Conservation (phyloP, 2,797 vertebrate genomes). For the Australoheros facetus region DNA sequence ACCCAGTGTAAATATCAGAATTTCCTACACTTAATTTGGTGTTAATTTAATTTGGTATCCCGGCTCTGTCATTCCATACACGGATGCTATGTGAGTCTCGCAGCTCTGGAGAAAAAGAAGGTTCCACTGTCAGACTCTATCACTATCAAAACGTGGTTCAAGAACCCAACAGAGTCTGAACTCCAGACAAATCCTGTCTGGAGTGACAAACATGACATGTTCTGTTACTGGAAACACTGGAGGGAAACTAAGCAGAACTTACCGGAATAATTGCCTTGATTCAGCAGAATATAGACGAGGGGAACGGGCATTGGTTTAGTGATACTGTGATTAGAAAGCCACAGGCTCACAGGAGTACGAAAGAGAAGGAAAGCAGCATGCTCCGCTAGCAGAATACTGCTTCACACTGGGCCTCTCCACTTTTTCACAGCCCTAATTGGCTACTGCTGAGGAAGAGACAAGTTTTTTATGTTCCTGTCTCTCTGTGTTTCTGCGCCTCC, state of each 20-base stretch:
- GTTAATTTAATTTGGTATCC: slow-evolving; percentile 2
- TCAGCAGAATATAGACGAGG: slow-evolving; percentile 26
- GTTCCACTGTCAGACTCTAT: slow-evolving; percentile 18
- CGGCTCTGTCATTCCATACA: slow-evolving; percentile 9
- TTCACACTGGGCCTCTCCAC: slow-evolving; percentile 51
- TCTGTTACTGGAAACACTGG: slow-evolving; percentile 13
- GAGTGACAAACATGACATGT: slow-evolving; percentile 21
- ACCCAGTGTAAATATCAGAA: slow-evolving; percentile 25
- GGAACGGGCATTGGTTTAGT: slow-evolving; percentile 27
- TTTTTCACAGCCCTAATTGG: slow-evolving; percentile 75
- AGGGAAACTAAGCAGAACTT: slow-evolving; percentile 45
- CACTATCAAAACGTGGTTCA: neutral
- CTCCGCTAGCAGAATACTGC: slow-evolving; percentile 45
- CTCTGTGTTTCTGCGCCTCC: slow-evolving; percentile 22
- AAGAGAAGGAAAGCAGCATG: slow-evolving; percentile 20
- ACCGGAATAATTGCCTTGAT: slow-evolving; percentile 33
- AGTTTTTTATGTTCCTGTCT: slow-evolving; percentile 65
- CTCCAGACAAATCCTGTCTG: slow-evolving; percentile 6
- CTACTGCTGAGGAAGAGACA: slow-evolving; percentile 60
- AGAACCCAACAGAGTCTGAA: neutral
- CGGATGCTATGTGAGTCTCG: slow-evolving; percentile 14
- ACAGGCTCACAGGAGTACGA: slow-evolving; percentile 32
- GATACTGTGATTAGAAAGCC: slow-evolving; percentile 40
- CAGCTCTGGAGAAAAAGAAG: neutral
- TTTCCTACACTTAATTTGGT: slow-evolving; percentile 39